These are phyloP conservation scores for Thymelicus lineola DNA, from an alignment of 2,888 invertebrate genomes.

Conservation along the genomic window DNA sequence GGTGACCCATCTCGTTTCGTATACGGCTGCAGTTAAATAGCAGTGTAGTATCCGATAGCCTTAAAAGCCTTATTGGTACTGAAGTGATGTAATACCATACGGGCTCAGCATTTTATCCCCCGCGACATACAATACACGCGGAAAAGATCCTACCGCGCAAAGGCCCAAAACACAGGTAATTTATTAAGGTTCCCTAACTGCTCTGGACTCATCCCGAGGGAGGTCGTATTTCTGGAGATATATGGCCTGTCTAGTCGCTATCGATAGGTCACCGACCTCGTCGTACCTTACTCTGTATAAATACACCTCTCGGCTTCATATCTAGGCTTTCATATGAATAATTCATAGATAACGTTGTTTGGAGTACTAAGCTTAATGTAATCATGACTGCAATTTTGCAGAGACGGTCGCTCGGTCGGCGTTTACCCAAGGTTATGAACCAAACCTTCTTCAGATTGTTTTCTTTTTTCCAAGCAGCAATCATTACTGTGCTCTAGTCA, in stretches of 20 bases:
- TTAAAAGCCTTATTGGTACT: background rate
- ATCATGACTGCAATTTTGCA: slow-evolving; percentile 17
- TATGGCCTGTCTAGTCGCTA: slow-evolving; percentile 17
- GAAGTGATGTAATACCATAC: background rate
- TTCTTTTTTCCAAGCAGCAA: slow-evolving; percentile 4
- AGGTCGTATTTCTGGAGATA: slow-evolving; percentile 6
- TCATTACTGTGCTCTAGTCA: background rate
- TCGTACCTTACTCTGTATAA: slow-evolving; percentile 14
- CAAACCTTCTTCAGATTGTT: slow-evolving; percentile 13
- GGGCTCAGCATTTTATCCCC: background rate
- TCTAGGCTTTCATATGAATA: slow-evolving; percentile 28
- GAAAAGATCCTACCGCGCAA: background rate
- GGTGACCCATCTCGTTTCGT: too few relatives aligned
- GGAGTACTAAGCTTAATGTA: slow-evolving; percentile 21
- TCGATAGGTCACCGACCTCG: slow-evolving; percentile 12
- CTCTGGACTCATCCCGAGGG: background rate
- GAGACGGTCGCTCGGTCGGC: background rate
- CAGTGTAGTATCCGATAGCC: too few relatives aligned
- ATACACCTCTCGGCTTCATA: slow-evolving; percentile 6
- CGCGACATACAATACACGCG: background rate
- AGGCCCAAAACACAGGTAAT: slow-evolving; percentile 6
- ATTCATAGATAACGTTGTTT: slow-evolving; percentile 33
- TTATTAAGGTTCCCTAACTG: slow-evolving; percentile 8
- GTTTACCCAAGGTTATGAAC: slow-evolving; percentile 19
- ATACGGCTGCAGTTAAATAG: too few relatives aligned